phyloP scores from a whole-genome alignment of 2,797 vertebrate species.

The Antennarius maculatus region DNA sequence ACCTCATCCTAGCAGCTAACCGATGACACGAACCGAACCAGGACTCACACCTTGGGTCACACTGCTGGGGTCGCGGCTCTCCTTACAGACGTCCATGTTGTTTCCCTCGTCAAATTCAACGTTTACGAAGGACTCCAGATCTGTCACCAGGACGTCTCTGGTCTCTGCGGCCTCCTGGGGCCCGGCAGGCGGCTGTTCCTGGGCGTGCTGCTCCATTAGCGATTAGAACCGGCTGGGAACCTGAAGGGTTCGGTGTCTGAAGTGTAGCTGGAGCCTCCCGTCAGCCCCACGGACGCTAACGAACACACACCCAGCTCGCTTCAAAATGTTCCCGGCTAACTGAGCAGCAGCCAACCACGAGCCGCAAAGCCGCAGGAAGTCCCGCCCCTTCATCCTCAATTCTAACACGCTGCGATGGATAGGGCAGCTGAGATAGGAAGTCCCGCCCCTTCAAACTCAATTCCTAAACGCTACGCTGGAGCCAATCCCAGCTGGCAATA shows the following conservation, averaged over 20 bases:
- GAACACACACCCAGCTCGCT: conserved; percentile 34
- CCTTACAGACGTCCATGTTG: neutral
- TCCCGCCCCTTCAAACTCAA: no score
- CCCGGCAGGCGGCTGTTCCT: neutral
- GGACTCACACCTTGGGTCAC: conserved; percentile 43
- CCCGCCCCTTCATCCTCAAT: conserved; percentile 9
- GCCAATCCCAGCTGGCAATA: no score
- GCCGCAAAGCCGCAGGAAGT: neutral
- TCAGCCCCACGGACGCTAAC: conserved; percentile 1
- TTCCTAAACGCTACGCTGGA: no score
- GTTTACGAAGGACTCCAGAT: conserved; percentile 53
- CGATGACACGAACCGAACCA: no score
- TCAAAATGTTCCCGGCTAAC: conserved; percentile 64
- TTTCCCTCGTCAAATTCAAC: conserved; percentile 48
- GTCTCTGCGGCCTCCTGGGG: neutral
- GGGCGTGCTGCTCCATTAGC: conserved; percentile 22
- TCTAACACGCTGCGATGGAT: no score
- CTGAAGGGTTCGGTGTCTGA: no score
- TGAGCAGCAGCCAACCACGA: conserved; percentile 33
- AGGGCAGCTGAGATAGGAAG: no score
- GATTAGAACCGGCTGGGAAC: neutral
- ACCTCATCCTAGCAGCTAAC: neutral
- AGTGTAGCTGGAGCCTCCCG: no score
- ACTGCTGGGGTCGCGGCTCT: neutral
- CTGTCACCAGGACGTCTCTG: conserved; percentile 13